Conservation (phyloP, 2,888 invertebrate species). For the Melipona beecheii region DNA sequence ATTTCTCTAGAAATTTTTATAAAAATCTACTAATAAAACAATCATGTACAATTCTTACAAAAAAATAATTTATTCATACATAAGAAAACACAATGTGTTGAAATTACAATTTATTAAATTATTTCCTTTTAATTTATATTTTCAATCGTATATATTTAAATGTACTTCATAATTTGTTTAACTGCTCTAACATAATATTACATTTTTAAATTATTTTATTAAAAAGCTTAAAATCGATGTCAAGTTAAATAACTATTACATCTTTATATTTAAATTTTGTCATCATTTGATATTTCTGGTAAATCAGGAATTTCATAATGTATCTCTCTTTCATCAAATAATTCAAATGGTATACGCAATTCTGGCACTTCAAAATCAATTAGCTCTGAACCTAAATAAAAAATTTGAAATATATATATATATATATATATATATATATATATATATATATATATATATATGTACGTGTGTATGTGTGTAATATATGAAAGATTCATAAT, state of each 20-base stretch:
- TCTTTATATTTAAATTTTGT: conserved; percentile 13
- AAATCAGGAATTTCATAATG: conserved; percentile 35
- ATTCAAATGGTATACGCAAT: neutral
- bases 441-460: neutral
- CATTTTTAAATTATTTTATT: conserved; percentile 21
- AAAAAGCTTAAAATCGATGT: conserved; percentile 6
- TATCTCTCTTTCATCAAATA: conserved; percentile 5
- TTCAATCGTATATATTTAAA: conserved; percentile 16
- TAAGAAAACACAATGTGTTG: neutral
- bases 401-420: neutral
- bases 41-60: neutral
- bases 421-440: neutral
- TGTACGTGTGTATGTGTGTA: neutral
- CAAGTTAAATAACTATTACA: conserved; percentile 16
- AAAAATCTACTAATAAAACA: neutral
- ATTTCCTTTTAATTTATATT: neutral
- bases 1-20: neutral
- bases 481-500: neutral
- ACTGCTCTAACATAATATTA: conserved; percentile 13
- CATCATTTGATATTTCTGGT: conserved; percentile 61
- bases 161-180: conserved; percentile 9
- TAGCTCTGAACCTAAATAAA: conserved; percentile 45
- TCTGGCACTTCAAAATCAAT: conserved; percentile 37
- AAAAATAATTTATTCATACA: conserved; percentile 25
- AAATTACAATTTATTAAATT: neutral